A percentile compares a stretch with the other conserved stretches of the same genome.
These are phyloP conservation scores for Pachycephus smyrnensis DNA, from an alignment of 2,888 invertebrate species.

Conservation along the genomic window DNA sequence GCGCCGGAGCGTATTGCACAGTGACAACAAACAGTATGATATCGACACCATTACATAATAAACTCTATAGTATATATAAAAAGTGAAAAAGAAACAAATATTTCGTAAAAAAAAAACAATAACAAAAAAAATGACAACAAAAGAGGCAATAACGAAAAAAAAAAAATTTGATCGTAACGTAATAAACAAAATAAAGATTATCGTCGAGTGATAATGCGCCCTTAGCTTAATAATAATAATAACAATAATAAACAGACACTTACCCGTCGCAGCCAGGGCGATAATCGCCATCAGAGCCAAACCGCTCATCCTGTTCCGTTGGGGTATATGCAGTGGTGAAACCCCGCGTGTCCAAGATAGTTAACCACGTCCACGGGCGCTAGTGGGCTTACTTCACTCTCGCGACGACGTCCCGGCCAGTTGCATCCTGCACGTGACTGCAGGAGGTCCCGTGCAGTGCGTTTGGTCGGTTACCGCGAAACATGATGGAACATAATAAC, in stretches of 20 bases:
- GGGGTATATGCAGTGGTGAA: too few species aligned
- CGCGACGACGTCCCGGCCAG: not conserved
- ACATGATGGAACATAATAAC: conserved; percentile 14
- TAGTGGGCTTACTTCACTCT: not conserved
- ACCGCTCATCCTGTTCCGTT: conserved; percentile 46
- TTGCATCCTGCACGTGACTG: conserved; percentile 43
- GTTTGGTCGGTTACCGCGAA: conserved; percentile 29
- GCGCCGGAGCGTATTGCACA: too few species aligned
- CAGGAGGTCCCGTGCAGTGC: conserved; percentile 19
- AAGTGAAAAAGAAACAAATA: too few species aligned
- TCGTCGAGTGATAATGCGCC: too few species aligned
- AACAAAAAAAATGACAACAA: conserved; percentile 21
- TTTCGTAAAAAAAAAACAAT: conserved; percentile 5
- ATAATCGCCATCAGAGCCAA: conserved; percentile 65
- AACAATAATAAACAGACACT: conserved; percentile 36
- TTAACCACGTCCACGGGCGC: conserved; percentile 34
- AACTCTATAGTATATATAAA: too few species aligned
- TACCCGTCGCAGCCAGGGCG: conserved; percentile 65
- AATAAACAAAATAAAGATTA: not conserved
- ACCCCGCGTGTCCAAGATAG: not conserved
- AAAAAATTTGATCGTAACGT: too few species aligned
- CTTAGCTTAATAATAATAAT: too few species aligned
- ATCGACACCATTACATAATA: too few species aligned
- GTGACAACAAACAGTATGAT: too few species aligned
- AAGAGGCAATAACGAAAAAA: too few species aligned